Evolutionary conservation across 2,797 vertebrate genomes (phyloP), one percentile per base, ranked within the genome.

Genomic region (Steatocranus sp.): DNA sequence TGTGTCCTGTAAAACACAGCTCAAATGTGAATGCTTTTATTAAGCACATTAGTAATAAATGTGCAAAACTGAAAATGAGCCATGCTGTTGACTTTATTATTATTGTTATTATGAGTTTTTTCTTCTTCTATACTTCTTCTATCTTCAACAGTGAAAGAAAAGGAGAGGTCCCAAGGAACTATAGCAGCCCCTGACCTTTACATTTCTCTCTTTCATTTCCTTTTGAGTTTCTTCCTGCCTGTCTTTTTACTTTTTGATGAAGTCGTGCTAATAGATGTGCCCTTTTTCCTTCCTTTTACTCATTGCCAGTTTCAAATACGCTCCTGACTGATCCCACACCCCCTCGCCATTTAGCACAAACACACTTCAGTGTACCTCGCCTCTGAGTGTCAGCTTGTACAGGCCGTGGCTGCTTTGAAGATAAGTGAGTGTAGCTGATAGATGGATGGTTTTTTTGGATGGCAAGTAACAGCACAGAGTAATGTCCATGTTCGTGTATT

Each of bases 1-100:
- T 88, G 82, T 87, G 88, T 91, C 88, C 80, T 93, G 88, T 94
- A 89, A 94, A 93, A 92, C 30, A 17, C 86, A 84, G 66, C 79
- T 93, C 34, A 84, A 82, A 88, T 85, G 56, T 81, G 70, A 85
- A 91, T 82, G 78, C 75, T 78, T 94, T 94, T 89, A 93, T 93
- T 89, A 91, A 88, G 83, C 87, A 87, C 7, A 23, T 34, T 74
- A 46, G 79, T 84, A 58, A 86, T 92, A 90, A 91, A 86, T 78
- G 87, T 81, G 61, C 50, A 88, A 80, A 79, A 38, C 56, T 79
- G 32, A 79, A 81, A 85, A 80, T 20, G 74, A 49, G 74, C 4
- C 27, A 4, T 4, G 15, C 8, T 66, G 34, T 8, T 14, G n/a
- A 20, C n/a, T 63, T 63, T 63, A 30, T 56, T 54, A 27, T 27